Evolutionary conservation across 2,888 invertebrate species (phyloP).

Genomic region (Megaustenia siamemsis): DNA sequence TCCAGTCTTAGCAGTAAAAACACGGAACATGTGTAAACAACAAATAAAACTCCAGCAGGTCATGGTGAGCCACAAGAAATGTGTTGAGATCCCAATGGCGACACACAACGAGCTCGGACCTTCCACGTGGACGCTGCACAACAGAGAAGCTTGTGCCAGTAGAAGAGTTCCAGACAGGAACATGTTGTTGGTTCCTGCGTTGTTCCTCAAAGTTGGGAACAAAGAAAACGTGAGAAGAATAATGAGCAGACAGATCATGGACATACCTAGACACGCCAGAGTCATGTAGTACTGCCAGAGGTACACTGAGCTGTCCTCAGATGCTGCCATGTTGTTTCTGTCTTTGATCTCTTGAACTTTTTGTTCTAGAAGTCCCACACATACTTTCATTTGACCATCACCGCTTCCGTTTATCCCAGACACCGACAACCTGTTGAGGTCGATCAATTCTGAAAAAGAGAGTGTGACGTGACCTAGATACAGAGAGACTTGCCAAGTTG

Average conservation of each 20-base stretch:
- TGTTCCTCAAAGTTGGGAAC: slow-evolving; percentile 19
- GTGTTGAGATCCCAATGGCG: slow-evolving; percentile 25
- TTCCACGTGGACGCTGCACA: slow-evolving; percentile 10
- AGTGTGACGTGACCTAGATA: neutral
- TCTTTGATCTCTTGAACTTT: neutral
- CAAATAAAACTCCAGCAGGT: slow-evolving; percentile 35
- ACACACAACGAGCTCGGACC: neutral
- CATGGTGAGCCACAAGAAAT: slow-evolving; percentile 44
- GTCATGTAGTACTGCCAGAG: slow-evolving; percentile 38
- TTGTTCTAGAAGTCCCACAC: slow-evolving; percentile 3
- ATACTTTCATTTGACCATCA: slow-evolving; percentile 20
- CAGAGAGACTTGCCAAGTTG: neutral
- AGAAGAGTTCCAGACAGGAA: slow-evolving; percentile 21
- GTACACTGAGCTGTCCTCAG: neutral
- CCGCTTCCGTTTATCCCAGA: neutral
- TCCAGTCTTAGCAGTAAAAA: slow-evolving; percentile 36
- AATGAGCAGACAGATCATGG: slow-evolving; percentile 22
- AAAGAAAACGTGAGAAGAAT: slow-evolving; percentile 31
- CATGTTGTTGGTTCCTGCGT: slow-evolving; percentile 39
- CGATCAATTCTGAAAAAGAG: neutral
- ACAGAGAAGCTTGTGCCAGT: slow-evolving; percentile 33
- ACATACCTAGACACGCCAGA: slow-evolving; percentile 3
- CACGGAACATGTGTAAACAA: slow-evolving; percentile 46
- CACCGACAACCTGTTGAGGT: slow-evolving; percentile 26
- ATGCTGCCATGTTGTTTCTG: too few species aligned